Conservation (phyloP, 1,140 invertebrate genomes). For the Acromyrmex echinatior region DNA sequence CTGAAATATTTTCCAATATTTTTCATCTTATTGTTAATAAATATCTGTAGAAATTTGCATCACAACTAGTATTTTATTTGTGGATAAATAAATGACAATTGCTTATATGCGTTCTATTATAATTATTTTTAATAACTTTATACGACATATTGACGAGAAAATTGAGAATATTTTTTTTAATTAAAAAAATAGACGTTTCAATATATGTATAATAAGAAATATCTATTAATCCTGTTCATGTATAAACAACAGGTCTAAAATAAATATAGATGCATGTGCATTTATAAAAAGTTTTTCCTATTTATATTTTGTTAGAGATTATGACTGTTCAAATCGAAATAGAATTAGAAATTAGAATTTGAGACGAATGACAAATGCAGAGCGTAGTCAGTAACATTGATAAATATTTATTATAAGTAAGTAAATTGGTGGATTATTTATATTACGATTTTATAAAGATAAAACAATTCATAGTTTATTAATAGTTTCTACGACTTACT, state of each 20-base stretch:
- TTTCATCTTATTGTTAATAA: background rate
- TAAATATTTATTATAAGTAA: conserved; percentile 35
- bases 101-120: background rate
- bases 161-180: too few relatives aligned
- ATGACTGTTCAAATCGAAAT: background rate
- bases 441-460: background rate
- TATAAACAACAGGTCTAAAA: background rate
- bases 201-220: background rate
- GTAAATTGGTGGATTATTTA: background rate
- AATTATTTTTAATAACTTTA: background rate
- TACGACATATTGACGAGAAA: too few relatives aligned
- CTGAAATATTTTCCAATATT: background rate
- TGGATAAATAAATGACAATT: conserved; percentile 13
- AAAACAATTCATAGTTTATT: conserved; percentile 11
- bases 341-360: background rate
- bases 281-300: background rate
- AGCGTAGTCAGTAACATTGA: background rate
- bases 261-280: background rate
- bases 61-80: background rate
- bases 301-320: background rate
- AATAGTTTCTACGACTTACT: background rate
- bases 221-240: background rate
- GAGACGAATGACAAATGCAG: background rate
- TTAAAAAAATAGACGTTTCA: background rate
- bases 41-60: background rate